A percentile compares a stretch with the other conserved stretches of the same genome.
These are phyloP conservation scores for Probosciger aterrimus DNA, from an alignment of 2,113 vertebrate species.

Conservation along the genomic window DNA sequence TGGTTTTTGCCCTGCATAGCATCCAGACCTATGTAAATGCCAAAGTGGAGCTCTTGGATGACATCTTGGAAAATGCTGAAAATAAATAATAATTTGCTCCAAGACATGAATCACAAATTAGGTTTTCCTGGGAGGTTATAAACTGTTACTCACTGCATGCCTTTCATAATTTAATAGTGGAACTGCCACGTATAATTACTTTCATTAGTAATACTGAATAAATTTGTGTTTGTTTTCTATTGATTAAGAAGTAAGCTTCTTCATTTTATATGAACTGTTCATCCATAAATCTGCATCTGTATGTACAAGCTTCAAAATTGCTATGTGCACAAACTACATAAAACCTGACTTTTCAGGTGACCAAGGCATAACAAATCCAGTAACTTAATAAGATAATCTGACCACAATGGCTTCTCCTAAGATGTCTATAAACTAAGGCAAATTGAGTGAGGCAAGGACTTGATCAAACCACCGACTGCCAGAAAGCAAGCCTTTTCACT, in stretches of 20 bases:
- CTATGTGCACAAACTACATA: background rate
- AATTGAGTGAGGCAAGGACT: background rate
- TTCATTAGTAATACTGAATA: conserved; percentile 37
- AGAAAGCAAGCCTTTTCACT: background rate
- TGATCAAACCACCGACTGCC: background rate
- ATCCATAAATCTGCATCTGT: conserved; percentile 15
- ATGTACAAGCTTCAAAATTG: background rate
- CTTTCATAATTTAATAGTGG: conserved; percentile 36
- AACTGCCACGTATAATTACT: conserved; percentile 33
- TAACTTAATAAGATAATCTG: background rate
- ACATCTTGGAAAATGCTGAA: background rate
- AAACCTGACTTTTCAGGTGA: background rate
- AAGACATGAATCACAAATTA: conserved; percentile 16
- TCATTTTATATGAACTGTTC: background rate
- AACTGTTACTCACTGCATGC: background rate
- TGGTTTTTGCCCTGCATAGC: background rate
- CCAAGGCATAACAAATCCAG: background rate
- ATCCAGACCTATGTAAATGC: background rate
- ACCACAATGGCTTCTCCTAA: background rate
- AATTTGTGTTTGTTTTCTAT: conserved; percentile 52
- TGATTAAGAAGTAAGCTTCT: conserved; percentile 49
- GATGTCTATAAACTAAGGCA: background rate
- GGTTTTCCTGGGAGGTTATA: conserved; percentile 28
- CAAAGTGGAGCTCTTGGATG: background rate
- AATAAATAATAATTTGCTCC: conserved; percentile 38